Evolutionary conservation across 2,797 vertebrate genomes (phyloP), one percentile per base, ranked within the genome.

Genomic region (Phrynocephalus vlangalii): DNA sequence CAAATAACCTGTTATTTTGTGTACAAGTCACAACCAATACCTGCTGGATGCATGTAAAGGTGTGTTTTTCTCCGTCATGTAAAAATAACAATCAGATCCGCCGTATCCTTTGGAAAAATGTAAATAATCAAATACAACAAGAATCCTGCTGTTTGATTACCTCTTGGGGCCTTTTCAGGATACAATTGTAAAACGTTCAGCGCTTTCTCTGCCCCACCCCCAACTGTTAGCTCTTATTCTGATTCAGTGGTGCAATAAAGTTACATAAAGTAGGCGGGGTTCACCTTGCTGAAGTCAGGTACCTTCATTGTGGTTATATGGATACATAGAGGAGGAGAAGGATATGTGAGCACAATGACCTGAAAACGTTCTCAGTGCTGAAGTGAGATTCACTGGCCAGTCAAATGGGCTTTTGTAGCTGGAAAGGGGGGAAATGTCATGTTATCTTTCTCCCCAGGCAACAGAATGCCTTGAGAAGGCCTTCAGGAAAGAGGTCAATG

Each of bases 41-140:
- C 30, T 93, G 92, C 92, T 89, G 87, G 93, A 91, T 89, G 26
- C 88, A 75, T 86, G 76, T 84, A 33, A 83, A 93, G 86, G 70
- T 82, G 60, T 68, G 85, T 67, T 28, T 28, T 86, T 66, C 67
- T 66, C 73, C 52, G 13, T 89, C 60, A 66, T 80, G 60, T 76
- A 90, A 68, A 26, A 78, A 86, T 82, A 56, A 56, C 9, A 56
- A 85, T 86, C 86, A 86, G 81, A 16, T 33, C 88, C 85, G 90
- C 10, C 86, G 82, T 90, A 90, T n/a, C 56, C 79, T 87, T 85
- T 84, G 70, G 76, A 84, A 85, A 70, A 24, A 38, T 90, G 30
- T 76, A 88, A 85, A 85, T 73, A 88, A 88, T 44, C 72, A 68
- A 80, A 75, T 80, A n/a, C 78, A 75, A 81, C 16, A 75, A 82